phyloP scores from a whole-genome alignment of 2,797 vertebrate genomes.

The Acanthopagrus latus region DNA sequence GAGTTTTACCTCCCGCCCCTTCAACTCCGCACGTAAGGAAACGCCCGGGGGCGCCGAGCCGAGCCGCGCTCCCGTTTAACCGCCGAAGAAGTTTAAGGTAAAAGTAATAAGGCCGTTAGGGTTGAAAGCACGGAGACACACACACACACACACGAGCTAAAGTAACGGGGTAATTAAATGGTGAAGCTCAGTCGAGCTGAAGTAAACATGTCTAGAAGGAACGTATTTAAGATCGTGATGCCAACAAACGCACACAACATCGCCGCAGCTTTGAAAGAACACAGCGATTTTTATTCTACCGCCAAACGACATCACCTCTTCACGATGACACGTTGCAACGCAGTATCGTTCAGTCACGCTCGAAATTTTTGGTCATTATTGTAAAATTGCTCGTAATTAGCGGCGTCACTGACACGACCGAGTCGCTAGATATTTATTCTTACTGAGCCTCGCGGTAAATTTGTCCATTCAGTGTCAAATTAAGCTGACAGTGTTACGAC shows the following conservation, averaged over 20 bases:
- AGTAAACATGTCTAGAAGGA: slow-evolving; percentile 73
- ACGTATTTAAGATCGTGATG: slow-evolving; percentile 36
- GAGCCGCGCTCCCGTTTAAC: slow-evolving; percentile 36
- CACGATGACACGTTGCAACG: not conserved
- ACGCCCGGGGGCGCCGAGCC: slow-evolving; percentile 50
- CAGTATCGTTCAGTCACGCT: not conserved
- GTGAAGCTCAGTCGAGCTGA: slow-evolving; percentile 66
- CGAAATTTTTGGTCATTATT: not conserved
- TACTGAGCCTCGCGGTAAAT: not conserved
- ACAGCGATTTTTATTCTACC: not conserved
- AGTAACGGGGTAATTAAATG: slow-evolving; percentile 56
- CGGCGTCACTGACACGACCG: not conserved
- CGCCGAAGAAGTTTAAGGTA: slow-evolving; percentile 48
- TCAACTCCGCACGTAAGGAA: slow-evolving; percentile 62
- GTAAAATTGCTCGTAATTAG: not conserved
- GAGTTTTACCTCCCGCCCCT: slow-evolving; percentile 63
- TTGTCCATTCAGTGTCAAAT: not conserved
- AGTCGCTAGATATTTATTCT: not conserved
- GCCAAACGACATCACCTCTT: not conserved
- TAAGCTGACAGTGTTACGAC: not conserved
- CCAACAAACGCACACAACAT: slow-evolving; percentile 5
- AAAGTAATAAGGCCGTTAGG: slow-evolving; percentile 65
- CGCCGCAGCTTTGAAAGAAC: not conserved
- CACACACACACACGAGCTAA: slow-evolving; percentile 3
- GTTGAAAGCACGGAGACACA: slow-evolving; percentile 9